These are phyloP conservation scores for Ormyrus rosae DNA, from an alignment of 2,888 invertebrate species.

Conservation along the genomic window DNA sequence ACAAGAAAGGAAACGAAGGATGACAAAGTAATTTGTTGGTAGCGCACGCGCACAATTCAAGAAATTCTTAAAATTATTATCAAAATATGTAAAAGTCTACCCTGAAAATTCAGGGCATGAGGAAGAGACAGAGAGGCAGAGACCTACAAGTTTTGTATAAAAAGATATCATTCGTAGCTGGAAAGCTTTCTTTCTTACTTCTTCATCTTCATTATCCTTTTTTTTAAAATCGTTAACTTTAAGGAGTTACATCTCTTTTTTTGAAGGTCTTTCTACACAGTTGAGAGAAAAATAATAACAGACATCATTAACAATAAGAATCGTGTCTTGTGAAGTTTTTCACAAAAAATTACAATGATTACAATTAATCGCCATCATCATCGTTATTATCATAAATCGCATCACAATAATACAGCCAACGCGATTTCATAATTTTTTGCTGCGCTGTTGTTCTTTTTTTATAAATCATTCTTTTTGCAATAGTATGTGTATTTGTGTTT, in stretches of 20 bases:
- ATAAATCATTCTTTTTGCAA: conserved; percentile 38
- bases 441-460: conserved; percentile 24
- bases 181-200: conserved; percentile 51
- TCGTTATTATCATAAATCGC: conserved; percentile 52
- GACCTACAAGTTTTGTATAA: conserved; percentile 57
- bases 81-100: conserved; percentile 51
- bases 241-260: conserved; percentile 45
- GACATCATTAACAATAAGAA: conserved; percentile 66
- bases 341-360: conserved; percentile 63
- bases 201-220: conserved; percentile 15
- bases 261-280: conserved; percentile 52
- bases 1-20: conserved; percentile 24
- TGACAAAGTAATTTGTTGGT: conserved; percentile 21
- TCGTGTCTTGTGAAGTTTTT: conserved; percentile 59
- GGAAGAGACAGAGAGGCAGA: conserved; percentile 56
- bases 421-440: conserved; percentile 23
- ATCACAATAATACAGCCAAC: conserved; percentile 34
- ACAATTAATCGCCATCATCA: conserved; percentile 64
- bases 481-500: conserved; percentile 31
- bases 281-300: conserved; percentile 64
- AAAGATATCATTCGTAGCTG: conserved; percentile 52
- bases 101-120: conserved; percentile 18
- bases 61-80: conserved; percentile 54
- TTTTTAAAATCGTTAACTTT: conserved; percentile 50
- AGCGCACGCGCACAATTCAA: conserved; percentile 24